Base-by-base conservation (phyloP, 2,888 invertebrate genomes). In the Erebia palarica region DNA sequence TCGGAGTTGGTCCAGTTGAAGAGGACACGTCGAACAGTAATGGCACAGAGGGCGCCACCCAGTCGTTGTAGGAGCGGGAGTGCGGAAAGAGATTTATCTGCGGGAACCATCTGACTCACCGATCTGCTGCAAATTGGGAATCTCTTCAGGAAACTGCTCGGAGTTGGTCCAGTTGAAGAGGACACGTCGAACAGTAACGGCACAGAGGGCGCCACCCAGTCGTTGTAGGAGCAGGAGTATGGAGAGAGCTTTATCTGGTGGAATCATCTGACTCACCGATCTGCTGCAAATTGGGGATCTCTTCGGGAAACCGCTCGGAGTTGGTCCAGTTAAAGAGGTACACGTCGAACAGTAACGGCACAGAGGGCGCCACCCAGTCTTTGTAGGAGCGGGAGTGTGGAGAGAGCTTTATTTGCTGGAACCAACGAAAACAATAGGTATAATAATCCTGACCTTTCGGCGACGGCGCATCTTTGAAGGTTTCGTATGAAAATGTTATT, bases 101-200 rank as follows among this genome's bases (percentile, higher is more conserved):
- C 36, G 5, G 36, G 0, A 36, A 36, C 13, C 4, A 47, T 10
- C 3, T 47, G 14, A 69, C 84, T 86, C 75, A 92, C 92, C 92
- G 27, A 91, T 71, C 75, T 93, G 82, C 44, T 82, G 83, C 63
- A 93, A 76, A 18, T 81, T 77, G 0, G 92, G 92, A 16, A 88
- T 90, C 69, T 90, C 90, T 21, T 94, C 94, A 3, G 94, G 93
- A 51, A 95, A 94, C 65, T 95, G 94, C 14, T 95, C 94, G 0
- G 96, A 94, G 86, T 97, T 97, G 5, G 97, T 97, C 97, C 97
- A 97, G 86, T 97, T 97, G 87, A 95, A 97, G 76, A 96, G 92
- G 81, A 96, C 71, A 97, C 92, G 78, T 96, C 95, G 77, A n/a
- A n/a, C n/a, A n/a, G n/a, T n/a, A n/a, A n/a, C n/a, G n/a, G n/a